These are phyloP conservation scores for Aproaerema taeniolella DNA, from an alignment of 2,888 invertebrate genomes.

Conservation along the genomic window DNA sequence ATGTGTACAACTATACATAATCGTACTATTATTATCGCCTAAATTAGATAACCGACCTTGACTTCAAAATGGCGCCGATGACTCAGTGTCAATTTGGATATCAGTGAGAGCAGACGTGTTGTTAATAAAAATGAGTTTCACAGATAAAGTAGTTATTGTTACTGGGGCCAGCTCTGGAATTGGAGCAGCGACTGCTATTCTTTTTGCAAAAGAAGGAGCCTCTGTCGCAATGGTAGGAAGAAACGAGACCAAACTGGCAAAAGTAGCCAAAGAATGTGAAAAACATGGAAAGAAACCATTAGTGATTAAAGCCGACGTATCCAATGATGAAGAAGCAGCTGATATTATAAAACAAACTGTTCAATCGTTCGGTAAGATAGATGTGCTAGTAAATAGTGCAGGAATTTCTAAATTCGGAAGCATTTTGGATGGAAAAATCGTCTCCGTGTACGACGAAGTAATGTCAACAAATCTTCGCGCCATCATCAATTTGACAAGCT, in stretches of 20 bases:
- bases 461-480: constrained; percentile 29
- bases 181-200: constrained; percentile 30
- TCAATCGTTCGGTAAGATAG: constrained; percentile 30
- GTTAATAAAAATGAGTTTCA: constrained; percentile 30
- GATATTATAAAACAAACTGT: constrained; percentile 27
- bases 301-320: constrained; percentile 30
- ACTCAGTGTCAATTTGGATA: constrained; percentile 1
- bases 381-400: constrained; percentile 41
- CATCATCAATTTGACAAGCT: constrained; percentile 24
- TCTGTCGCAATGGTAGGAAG: constrained; percentile 31
- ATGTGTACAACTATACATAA: no score
- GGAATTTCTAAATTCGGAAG: constrained; percentile 21
- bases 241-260: constrained; percentile 28
- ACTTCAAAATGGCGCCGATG: no score
- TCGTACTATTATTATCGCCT: background rate
- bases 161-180: constrained; percentile 36
- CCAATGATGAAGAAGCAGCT: constrained; percentile 27
- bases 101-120: background rate
- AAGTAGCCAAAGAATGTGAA: constrained; percentile 22
- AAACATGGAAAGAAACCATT: constrained; percentile 22
- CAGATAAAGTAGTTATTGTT: constrained; percentile 33
- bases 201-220: constrained; percentile 32
- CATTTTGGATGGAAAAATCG: constrained; percentile 23
- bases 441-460: constrained; percentile 29
- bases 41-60: constrained; percentile 3